These are phyloP conservation scores for Atherinomorus stipes DNA, from an alignment of 2,113 vertebrate genomes.

Conservation along the genomic window DNA sequence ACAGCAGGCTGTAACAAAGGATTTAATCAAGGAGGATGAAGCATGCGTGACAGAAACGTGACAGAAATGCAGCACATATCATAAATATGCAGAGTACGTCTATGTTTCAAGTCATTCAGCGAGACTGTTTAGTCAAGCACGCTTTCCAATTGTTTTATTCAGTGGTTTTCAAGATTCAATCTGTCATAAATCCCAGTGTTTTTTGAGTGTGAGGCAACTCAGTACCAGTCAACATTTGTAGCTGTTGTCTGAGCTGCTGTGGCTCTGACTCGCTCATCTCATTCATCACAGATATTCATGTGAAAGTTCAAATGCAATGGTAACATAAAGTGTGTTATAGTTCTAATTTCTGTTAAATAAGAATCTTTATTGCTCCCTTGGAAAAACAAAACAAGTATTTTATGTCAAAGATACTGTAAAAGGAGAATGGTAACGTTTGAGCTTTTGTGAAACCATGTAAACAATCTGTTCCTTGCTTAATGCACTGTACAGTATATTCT, in stretches of 20 bases:
- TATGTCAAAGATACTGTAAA: no score
- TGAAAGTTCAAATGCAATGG: slow-evolving; percentile 19
- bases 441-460: no score
- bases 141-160: not conserved
- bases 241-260: slow-evolving; percentile 21
- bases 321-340: slow-evolving; percentile 11
- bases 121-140: slow-evolving; percentile 11
- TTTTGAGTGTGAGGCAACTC: not conserved
- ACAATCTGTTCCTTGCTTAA: no score
- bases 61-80: slow-evolving; percentile 1
- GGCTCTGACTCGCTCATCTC: slow-evolving; percentile 30
- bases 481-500: no score
- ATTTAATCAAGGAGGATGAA: slow-evolving; percentile 16
- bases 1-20: not conserved
- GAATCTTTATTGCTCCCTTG: slow-evolving; percentile 1
- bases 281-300: slow-evolving; percentile 16
- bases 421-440: no score
- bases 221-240: slow-evolving; percentile 1
- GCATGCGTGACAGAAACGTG: slow-evolving; percentile 2
- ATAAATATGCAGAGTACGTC: not conserved
- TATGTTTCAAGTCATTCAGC: slow-evolving; percentile 6
- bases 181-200: not conserved
- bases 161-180: not conserved
- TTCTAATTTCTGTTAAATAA: slow-evolving; percentile 22
- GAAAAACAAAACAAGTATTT: not conserved